These are phyloP conservation scores for Halocynthia roretzi DNA, from an alignment of 23 tunicate species.

Conservation along the genomic window DNA sequence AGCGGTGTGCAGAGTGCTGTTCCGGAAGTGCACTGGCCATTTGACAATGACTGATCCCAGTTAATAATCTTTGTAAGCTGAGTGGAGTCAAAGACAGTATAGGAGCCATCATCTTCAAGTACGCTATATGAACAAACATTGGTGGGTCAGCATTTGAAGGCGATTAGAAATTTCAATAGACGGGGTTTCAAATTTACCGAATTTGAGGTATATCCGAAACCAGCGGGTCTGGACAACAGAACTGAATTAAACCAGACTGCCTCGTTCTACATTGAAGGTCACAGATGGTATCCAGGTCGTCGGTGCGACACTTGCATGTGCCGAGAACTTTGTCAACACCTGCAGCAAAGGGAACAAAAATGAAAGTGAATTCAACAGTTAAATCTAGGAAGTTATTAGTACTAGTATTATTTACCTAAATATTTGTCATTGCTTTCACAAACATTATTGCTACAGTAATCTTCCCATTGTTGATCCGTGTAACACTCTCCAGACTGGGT, in stretches of 20 bases:
- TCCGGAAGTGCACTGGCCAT: constrained; percentile 71
- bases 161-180: background rate
- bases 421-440: constrained; percentile 12
- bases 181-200: background rate
- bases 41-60: constrained; percentile 36
- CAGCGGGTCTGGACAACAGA: constrained; percentile 83
- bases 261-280: constrained; percentile 61
- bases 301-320: constrained; percentile 60
- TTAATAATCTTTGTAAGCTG: constrained; percentile 64
- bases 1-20: constrained; percentile 40
- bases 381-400: background rate
- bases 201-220: constrained; percentile 21
- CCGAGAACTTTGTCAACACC: constrained; percentile 86
- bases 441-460: constrained; percentile 37
- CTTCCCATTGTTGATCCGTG: constrained; percentile 59
- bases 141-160: too few species aligned
- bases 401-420: constrained; percentile 19
- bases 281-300: constrained; percentile 70
- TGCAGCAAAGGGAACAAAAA: background rate
- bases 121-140: too few species aligned
- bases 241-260: constrained; percentile 46
- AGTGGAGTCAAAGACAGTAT: constrained; percentile 20
- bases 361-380: background rate
- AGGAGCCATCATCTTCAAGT: constrained; percentile 23
- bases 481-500: constrained; percentile 65